Conservation (phyloP, 35 echinoderm and acorn worm genomes). For the Anneissia japonica region DNA sequence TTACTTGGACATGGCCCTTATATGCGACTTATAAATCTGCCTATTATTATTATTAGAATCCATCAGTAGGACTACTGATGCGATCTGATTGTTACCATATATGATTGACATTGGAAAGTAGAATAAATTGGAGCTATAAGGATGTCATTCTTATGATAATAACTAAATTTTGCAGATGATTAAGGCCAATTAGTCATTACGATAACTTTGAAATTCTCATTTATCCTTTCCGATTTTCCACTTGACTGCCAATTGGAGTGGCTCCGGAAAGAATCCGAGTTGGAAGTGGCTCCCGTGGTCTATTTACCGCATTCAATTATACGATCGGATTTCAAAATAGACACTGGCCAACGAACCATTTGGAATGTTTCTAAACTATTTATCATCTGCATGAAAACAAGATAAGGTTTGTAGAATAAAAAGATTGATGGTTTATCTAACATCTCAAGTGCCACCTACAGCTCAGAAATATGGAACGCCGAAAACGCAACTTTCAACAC, state of each 20-base stretch:
- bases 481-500: too few species aligned
- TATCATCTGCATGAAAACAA: not conserved
- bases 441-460: not conserved
- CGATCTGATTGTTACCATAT: too few species aligned
- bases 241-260: not conserved
- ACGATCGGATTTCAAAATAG: not conserved
- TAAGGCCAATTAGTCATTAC: not conserved
- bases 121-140: not conserved
- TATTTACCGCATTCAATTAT: not conserved
- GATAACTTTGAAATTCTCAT: not conserved
- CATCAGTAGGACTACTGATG: too few species aligned
- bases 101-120: not conserved
- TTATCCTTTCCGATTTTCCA: not conserved
- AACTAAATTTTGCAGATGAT: not conserved
- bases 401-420: not conserved
- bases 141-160: not conserved
- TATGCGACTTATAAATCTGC: too few species aligned
- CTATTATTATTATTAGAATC: too few species aligned
- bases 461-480: too few species aligned
- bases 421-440: not conserved
- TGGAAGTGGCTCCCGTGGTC: not conserved
- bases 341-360: not conserved
- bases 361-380: not conserved
- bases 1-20: too few species aligned
- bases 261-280: not conserved